These are phyloP conservation scores for Tricholaema leucomelas DNA, from an alignment of 2,113 vertebrate species.

Conservation along the genomic window DNA sequence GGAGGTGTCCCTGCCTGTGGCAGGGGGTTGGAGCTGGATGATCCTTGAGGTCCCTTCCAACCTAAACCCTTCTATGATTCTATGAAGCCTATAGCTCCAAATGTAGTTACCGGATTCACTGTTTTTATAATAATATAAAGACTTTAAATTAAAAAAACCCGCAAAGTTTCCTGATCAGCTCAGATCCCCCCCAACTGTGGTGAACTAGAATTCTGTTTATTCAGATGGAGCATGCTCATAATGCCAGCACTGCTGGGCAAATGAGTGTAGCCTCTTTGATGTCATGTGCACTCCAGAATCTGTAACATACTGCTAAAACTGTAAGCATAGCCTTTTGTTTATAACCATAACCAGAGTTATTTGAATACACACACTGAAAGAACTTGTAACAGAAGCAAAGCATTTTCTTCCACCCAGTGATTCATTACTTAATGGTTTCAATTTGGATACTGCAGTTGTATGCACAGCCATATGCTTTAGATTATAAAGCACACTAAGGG, in stretches of 20 bases:
- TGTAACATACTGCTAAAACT: conserved; percentile 65
- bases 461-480: conserved; percentile 82
- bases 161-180: too few species aligned
- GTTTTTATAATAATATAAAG: background rate
- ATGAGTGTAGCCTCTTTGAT: conserved; percentile 88
- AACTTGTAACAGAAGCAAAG: conserved; percentile 75
- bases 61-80: too few species aligned
- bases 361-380: conserved; percentile 74
- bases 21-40: too few species aligned
- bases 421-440: conserved; percentile 77
- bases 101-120: background rate
- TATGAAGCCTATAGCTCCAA: background rate
- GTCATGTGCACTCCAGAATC: conserved; percentile 88
- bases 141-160: too few species aligned
- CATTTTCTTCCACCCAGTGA: conserved; percentile 75
- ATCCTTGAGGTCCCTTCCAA: too few species aligned
- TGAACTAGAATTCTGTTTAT: conserved; percentile 82
- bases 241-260: conserved; percentile 83
- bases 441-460: conserved; percentile 77
- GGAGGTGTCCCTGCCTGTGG: too few species aligned
- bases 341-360: conserved; percentile 80
- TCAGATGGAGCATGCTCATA: conserved; percentile 80
- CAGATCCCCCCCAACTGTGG: conserved; percentile 72
- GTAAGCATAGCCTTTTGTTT: conserved; percentile 75
- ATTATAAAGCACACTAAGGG: conserved; percentile 82